phyloP scores from a whole-genome alignment of 1,140 invertebrate genomes.

The Drosophila navojoa region DNA sequence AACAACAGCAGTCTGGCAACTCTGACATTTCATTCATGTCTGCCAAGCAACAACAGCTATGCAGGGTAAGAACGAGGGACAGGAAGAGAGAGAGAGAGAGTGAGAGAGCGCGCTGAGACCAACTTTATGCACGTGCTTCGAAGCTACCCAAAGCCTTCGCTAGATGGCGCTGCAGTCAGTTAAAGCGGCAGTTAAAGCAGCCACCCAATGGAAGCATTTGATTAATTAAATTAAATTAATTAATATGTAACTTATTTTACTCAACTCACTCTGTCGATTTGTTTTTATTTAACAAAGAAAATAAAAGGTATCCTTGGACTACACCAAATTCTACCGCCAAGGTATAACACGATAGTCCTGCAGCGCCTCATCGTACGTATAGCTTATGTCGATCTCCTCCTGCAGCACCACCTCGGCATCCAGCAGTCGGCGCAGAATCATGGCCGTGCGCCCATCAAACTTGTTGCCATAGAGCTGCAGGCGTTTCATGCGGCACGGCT shows the following conservation, averaged over 20 bases:
- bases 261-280: slow-evolving; percentile 1
- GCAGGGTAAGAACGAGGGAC: not conserved
- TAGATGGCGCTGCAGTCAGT: slow-evolving; percentile 23
- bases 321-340: slow-evolving; percentile 30
- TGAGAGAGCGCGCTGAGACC: not conserved
- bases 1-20: slow-evolving; percentile 35
- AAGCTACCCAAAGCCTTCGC: slow-evolving; percentile 21
- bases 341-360: slow-evolving; percentile 64
- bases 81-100: slow-evolving; percentile 10
- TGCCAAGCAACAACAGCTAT: slow-evolving; percentile 4
- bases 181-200: not conserved
- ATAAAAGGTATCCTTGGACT: not conserved
- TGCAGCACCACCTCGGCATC: slow-evolving; percentile 55
- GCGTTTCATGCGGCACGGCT: slow-evolving; percentile 44
- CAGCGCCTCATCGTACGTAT: slow-evolving; percentile 52
- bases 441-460: slow-evolving; percentile 50
- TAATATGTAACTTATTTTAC: too few species aligned
- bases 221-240: not conserved
- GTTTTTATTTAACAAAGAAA: not conserved
- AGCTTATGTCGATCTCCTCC: slow-evolving; percentile 59
- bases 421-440: slow-evolving; percentile 63
- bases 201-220: not conserved
- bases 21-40: slow-evolving; percentile 53
- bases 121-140: slow-evolving; percentile 35
- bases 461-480: slow-evolving; percentile 61